phyloP scores from a whole-genome alignment of 2,888 invertebrate genomes.

The Catocala sponsa region DNA sequence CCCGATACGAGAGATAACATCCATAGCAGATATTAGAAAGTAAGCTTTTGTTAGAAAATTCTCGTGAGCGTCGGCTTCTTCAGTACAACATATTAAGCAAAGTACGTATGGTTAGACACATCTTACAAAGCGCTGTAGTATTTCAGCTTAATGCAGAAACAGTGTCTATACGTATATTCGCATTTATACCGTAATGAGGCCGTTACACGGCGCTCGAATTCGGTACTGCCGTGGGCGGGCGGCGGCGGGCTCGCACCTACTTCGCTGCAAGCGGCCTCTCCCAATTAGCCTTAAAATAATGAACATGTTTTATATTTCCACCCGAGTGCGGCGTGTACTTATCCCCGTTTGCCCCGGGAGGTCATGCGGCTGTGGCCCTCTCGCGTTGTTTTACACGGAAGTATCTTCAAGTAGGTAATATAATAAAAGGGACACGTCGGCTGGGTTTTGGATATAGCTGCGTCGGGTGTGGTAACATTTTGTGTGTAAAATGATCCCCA shows the following conservation, averaged over 20 bases:
- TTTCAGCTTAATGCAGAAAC: slow-evolving; percentile 84
- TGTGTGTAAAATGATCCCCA: slow-evolving; percentile 61
- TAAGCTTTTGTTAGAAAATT: slow-evolving; percentile 28
- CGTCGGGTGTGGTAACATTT: slow-evolving; percentile 55
- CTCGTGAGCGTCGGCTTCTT: slow-evolving; percentile 13
- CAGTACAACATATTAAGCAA: slow-evolving; percentile 27
- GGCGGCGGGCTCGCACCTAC: slow-evolving; percentile 77
- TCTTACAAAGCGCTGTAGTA: slow-evolving; percentile 66
- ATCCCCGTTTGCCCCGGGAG: slow-evolving; percentile 85
- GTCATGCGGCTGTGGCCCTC: slow-evolving; percentile 78
- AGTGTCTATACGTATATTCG: slow-evolving; percentile 79
- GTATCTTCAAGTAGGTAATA: slow-evolving; percentile 71
- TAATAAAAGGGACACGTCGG: slow-evolving; percentile 72
- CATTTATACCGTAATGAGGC: slow-evolving; percentile 77
- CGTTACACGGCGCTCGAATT: slow-evolving; percentile 77
- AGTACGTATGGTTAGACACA: slow-evolving; percentile 44
- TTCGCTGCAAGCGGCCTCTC: slow-evolving; percentile 83
- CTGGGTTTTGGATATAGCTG: slow-evolving; percentile 61
- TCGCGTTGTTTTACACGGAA: slow-evolving; percentile 68
- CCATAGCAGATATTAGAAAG: slow-evolving; percentile 14
- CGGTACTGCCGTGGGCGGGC: slow-evolving; percentile 83
- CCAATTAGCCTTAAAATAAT: slow-evolving; percentile 89
- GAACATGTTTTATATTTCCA: slow-evolving; percentile 88
- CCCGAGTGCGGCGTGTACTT: slow-evolving; percentile 83
- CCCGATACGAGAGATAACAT: neutral